phyloP scores from a whole-genome alignment of 2,888 invertebrate species.

The Sarcophaga caerulescens region DNA sequence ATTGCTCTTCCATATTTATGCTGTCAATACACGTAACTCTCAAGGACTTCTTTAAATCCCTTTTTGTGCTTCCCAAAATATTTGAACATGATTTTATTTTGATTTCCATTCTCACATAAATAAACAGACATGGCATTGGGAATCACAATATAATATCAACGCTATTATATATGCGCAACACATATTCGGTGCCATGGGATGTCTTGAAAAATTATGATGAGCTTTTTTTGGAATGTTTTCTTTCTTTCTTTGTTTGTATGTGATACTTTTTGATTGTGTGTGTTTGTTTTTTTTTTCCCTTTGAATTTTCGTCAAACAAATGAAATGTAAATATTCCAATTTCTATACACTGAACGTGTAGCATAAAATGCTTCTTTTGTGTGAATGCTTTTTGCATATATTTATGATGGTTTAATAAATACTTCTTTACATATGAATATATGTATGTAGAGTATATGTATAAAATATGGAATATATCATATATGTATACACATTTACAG shows the following conservation, averaged over 20 bases:
- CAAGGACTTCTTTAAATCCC: background rate
- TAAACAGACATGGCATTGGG: too few species aligned
- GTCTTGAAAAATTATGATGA: conserved; percentile 24
- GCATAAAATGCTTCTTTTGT: background rate
- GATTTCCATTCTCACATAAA: background rate
- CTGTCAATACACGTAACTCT: conserved; percentile 4
- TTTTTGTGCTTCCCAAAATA: background rate
- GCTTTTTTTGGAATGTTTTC: background rate
- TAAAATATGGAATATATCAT: too few species aligned
- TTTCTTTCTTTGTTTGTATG: too few species aligned
- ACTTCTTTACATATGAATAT: too few species aligned
- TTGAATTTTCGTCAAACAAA: too few species aligned
- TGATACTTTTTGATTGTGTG: too few species aligned
- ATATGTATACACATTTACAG: too few species aligned
- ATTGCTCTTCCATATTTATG: background rate
- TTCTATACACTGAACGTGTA: background rate
- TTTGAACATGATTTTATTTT: conserved; percentile 9
- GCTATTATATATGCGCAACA: conserved; percentile 22
- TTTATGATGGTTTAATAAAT: too few species aligned
- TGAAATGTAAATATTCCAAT: too few species aligned
- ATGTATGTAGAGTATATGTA: too few species aligned
- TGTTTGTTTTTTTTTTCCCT: too few species aligned
- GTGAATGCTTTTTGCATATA: background rate
- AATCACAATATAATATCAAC: background rate
- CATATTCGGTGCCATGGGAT: background rate